Percentiles rank a stretch among this genome's conserved stretches.
Conservation (phyloP, 2,888 invertebrate species). For the Cabera pusaria region DNA sequence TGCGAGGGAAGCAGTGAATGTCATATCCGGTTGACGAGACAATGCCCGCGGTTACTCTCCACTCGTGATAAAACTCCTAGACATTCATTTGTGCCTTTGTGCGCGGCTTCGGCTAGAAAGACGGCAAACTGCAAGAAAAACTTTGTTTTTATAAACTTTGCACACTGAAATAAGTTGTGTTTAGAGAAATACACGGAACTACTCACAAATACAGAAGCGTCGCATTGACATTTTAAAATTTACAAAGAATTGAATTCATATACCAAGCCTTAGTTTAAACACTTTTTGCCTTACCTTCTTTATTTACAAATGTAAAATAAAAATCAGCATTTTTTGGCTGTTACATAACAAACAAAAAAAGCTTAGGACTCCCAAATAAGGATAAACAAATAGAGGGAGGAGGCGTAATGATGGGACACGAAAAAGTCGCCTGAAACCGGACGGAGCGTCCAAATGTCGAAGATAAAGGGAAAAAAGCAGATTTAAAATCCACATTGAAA, state of each 20-base stretch:
- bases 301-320: too few species aligned
- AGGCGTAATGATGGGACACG: conserved; percentile 36
- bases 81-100: conserved; percentile 36
- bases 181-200: conserved; percentile 13
- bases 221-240: too few species aligned
- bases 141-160: conserved; percentile 24
- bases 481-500: conserved; percentile 62
- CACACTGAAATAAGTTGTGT: conserved; percentile 3
- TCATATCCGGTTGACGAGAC: conserved; percentile 36
- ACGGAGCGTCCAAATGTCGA: conserved; percentile 43
- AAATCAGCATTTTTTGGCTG: neutral
- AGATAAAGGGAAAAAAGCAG: conserved; percentile 48
- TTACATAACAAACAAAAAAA: conserved; percentile 12
- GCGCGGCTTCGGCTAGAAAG: conserved; percentile 26
- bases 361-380: conserved; percentile 26
- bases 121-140: conserved; percentile 29
- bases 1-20: conserved; percentile 32
- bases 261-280: too few species aligned
- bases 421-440: conserved; percentile 42
- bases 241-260: too few species aligned
- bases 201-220: neutral
- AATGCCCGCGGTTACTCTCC: conserved; percentile 34
- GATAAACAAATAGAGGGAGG: conserved; percentile 34
- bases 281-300: too few species aligned
- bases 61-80: conserved; percentile 34